Base-by-base conservation (phyloP, 2,113 vertebrate species). In the Progne subis region DNA sequence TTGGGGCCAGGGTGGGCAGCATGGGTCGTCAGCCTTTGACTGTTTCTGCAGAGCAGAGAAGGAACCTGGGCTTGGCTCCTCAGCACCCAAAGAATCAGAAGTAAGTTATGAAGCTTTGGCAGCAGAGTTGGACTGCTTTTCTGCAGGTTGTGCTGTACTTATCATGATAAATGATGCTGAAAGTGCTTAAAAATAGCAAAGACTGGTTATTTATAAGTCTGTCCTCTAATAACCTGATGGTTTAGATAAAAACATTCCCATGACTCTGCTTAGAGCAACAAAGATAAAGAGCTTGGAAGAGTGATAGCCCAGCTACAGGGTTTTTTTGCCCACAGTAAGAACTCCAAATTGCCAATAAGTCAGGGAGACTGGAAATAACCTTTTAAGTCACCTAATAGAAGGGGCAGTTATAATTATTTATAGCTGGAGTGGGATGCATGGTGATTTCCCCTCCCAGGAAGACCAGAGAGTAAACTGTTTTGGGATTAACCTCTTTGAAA, bases 131-230 rank as follows among this genome's bases (percentile, higher is more conserved):
- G 32, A 3, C 76, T 1, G 43, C 17, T 84, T 85, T 88, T 41
- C 67, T 82, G 81, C 80, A 68, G 61, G 19, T 56, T 94, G 12
- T 82, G 82, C 60, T 61, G 20, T 31, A 34, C 29, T 26, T 26
- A 34, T 43, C 74, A 55, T 55, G 82, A 92, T 8, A 79, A 61
- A 65, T 3, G 55, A 39, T 43, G 55, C 14, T 72, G 75, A 86
- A 95, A 95, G 71, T 72, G 47, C 53, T 88, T 81, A 75, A 96
- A 95, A 94, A 95, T 95, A 96, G 88, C 86, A 57, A 86, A 90
- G 72, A 90, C 9, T 24, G 8, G 82, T 69, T 96, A 96, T 96
- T 97, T 95, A 85, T 94, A 95, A 84, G 32, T 34, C 43, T 60
- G 88, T 55, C 95, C 92, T 95, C 65, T 80, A 93, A 80, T 94